Evolutionary conservation across 1,140 invertebrate genomes (phyloP).

Genomic region (Wiebesia pumilae): DNA sequence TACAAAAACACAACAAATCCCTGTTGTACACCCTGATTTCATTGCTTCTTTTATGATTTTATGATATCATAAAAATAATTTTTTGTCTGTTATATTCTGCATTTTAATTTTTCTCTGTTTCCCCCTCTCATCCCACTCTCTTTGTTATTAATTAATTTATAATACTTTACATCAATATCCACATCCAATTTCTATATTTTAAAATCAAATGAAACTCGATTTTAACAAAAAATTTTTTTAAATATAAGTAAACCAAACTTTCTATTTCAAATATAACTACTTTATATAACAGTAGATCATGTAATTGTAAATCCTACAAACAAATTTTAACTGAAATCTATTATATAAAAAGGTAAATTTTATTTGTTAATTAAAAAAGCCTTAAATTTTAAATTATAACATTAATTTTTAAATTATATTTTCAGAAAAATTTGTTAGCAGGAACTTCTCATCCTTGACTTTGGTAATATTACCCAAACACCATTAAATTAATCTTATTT

Average conservation of each 20-base stretch:
- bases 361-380: not conserved
- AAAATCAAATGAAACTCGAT: not conserved
- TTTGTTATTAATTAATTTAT: constrained; percentile 12
- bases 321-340: constrained; percentile 23
- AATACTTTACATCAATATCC: constrained; percentile 24
- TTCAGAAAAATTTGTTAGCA: constrained; percentile 30
- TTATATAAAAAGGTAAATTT: constrained; percentile 3
- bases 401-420: not conserved
- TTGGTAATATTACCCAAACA: constrained; percentile 67
- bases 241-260: constrained; percentile 28
- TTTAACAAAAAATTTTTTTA: not conserved
- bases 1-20: constrained; percentile 76
- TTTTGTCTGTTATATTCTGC: constrained; percentile 53
- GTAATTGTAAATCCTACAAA: not conserved
- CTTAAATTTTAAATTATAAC: not conserved
- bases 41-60: constrained; percentile 58
- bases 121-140: not conserved
- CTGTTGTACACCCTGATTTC: constrained; percentile 73
- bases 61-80: constrained; percentile 52
- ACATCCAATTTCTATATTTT: constrained; percentile 20
- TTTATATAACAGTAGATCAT: constrained; percentile 8
- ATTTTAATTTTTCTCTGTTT: constrained; percentile 13
- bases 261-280: constrained; percentile 4
- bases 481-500: constrained; percentile 65
- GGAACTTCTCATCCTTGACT: constrained; percentile 25